Evolutionary conservation across 2,888 invertebrate species (phyloP).

Genomic region (Rambutsinella grinnellia): DNA sequence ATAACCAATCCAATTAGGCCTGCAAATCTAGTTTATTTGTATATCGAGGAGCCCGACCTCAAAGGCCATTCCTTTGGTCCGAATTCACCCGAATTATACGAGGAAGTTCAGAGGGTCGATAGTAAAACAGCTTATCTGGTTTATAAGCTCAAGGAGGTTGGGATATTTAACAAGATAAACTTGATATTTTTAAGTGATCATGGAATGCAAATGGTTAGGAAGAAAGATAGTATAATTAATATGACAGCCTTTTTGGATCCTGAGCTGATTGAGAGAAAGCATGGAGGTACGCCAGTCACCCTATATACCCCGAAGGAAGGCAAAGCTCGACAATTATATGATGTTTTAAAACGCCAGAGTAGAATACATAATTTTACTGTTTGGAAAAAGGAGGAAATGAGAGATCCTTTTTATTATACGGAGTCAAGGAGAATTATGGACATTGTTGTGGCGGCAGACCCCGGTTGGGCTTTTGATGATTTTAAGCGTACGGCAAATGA

Average conservation of each 20-base stretch:
- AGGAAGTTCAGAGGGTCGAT: conserved; percentile 61
- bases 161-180: conserved; percentile 74
- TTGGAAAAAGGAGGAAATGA: conserved; percentile 75
- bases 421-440: conserved; percentile 76
- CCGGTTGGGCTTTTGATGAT: conserved; percentile 76
- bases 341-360: conserved; percentile 69
- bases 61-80: conserved; percentile 76
- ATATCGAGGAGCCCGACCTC: conserved; percentile 80
- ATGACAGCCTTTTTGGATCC: conserved; percentile 68
- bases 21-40: conserved; percentile 78
- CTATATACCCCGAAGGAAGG: conserved; percentile 75
- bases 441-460: conserved; percentile 75
- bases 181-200: conserved; percentile 81
- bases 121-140: conserved; percentile 73
- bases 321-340: conserved; percentile 71
- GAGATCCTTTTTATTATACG: conserved; percentile 74
- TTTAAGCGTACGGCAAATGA: conserved; percentile 69
- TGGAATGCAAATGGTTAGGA: conserved; percentile 77
- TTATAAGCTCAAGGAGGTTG: conserved; percentile 71
- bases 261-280: conserved; percentile 69
- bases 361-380: conserved; percentile 71
- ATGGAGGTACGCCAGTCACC: conserved; percentile 74
- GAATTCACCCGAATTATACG: conserved; percentile 69
- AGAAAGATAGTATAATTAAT: conserved; percentile 73
- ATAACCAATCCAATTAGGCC: conserved; percentile 73